These are phyloP conservation scores for Philotrypesis tridentata DNA, from an alignment of 1,140 invertebrate species.

Conservation along the genomic window DNA sequence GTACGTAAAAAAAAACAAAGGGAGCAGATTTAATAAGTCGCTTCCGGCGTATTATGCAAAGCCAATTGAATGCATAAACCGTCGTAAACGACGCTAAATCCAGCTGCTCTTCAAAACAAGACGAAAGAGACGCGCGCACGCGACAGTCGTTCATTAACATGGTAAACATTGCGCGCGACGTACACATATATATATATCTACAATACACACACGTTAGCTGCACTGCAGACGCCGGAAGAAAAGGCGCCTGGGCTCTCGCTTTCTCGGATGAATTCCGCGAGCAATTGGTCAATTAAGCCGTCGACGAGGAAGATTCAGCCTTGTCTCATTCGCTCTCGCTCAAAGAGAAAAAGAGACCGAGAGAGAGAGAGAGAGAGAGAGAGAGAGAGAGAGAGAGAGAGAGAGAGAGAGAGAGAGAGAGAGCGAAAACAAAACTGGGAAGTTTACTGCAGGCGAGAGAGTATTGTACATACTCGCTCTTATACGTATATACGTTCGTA, in stretches of 20 bases:
- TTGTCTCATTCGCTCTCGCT: conserved; percentile 59
- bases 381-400: background rate
- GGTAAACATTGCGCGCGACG: conserved; percentile 14
- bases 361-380: no score
- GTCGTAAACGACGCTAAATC: background rate
- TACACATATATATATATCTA: no score
- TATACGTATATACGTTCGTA: no score
- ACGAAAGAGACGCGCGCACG: background rate
- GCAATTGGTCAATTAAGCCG: conserved; percentile 58
- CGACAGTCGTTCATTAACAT: background rate
- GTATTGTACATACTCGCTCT: no score
- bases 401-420: conserved; percentile 16
- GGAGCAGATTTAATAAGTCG: conserved; percentile 20
- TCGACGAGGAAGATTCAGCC: conserved; percentile 60
- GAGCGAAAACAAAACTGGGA: background rate
- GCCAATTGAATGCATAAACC: conserved; percentile 42
- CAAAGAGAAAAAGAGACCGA: no score
- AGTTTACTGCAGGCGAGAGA: conserved; percentile 16
- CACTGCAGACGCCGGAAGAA: conserved; percentile 29
- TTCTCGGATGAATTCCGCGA: conserved; percentile 53
- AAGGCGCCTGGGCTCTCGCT: conserved; percentile 14
- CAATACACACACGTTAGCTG: no score
- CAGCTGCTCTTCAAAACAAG: background rate
- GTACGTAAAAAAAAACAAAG: background rate
- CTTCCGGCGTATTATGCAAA: conserved; percentile 33